These are phyloP conservation scores for Boulengeromyrus knoepffleri DNA, from an alignment of 2,113 vertebrate species.

Conservation along the genomic window DNA sequence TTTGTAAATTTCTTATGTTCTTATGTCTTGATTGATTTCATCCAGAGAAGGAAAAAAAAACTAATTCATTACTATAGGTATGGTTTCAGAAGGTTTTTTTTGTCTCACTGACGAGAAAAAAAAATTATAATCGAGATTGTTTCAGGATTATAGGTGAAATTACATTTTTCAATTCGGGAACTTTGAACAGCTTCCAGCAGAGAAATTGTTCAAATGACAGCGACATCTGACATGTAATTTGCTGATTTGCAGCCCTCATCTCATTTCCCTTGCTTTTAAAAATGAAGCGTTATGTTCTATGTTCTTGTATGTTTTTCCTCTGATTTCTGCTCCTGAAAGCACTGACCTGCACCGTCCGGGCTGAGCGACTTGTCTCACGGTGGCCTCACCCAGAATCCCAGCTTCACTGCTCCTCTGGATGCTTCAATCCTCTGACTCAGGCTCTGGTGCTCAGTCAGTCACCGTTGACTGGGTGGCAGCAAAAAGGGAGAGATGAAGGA, in stretches of 20 bases:
- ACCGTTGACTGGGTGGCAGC: background rate
- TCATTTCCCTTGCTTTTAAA: background rate
- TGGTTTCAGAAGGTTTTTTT: background rate
- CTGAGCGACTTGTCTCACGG: background rate
- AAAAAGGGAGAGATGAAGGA: background rate
- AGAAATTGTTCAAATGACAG: background rate
- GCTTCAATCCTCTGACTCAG: background rate
- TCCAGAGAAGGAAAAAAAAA: background rate
- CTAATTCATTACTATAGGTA: background rate
- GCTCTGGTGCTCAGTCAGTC: background rate
- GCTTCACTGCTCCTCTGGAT: background rate
- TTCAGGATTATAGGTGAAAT: background rate
- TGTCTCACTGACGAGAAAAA: background rate
- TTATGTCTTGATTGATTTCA: background rate
- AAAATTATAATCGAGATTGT: background rate
- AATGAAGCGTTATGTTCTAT: background rate
- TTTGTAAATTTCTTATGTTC: too few relatives aligned
- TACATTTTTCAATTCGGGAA: conserved; percentile 1
- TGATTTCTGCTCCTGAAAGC: background rate
- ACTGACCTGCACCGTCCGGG: background rate
- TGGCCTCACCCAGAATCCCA: background rate
- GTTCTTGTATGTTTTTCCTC: background rate
- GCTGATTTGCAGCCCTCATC: background rate
- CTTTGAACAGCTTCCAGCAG: background rate
- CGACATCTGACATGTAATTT: background rate